Percentiles rank a stretch among this genome's conserved stretches.
Conservation (phyloP, 2,113 vertebrate species). For the Ophiodon elongatus region DNA sequence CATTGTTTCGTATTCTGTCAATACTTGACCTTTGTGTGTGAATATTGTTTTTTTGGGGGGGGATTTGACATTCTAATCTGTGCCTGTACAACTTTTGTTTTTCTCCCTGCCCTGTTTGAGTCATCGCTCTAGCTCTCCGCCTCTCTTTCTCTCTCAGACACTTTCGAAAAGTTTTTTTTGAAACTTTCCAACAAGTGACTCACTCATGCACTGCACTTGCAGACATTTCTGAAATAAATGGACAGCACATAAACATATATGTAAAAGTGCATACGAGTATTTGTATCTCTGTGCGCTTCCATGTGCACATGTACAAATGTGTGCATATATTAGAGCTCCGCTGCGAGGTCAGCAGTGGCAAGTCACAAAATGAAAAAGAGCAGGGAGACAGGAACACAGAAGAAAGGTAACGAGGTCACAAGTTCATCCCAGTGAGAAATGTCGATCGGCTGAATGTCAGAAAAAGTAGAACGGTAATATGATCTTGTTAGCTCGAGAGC, state of each 20-base stretch:
- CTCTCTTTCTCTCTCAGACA: too few relatives aligned
- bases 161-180: neutral
- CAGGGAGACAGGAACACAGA: neutral
- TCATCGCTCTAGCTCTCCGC: neutral
- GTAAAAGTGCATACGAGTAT: neutral
- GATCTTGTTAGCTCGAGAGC: neutral
- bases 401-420: slow-evolving; percentile 8
- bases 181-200: slow-evolving; percentile 8
- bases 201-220: neutral
- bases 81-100: neutral
- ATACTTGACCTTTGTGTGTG: neutral
- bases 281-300: neutral
- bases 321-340: neutral
- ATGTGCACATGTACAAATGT: neutral
- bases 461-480: neutral
- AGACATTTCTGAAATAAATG: neutral
- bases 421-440: slow-evolving; percentile 5
- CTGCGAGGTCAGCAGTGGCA: neutral
- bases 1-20: neutral
- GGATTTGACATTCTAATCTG: slow-evolving; percentile 1
- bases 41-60: neutral
- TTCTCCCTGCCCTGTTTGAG: neutral
- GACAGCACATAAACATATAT: neutral
- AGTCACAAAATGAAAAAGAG: neutral
- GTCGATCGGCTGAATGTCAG: neutral